Conservation (phyloP, 2,888 invertebrate species). For the Exephanes ischioxanthus region DNA sequence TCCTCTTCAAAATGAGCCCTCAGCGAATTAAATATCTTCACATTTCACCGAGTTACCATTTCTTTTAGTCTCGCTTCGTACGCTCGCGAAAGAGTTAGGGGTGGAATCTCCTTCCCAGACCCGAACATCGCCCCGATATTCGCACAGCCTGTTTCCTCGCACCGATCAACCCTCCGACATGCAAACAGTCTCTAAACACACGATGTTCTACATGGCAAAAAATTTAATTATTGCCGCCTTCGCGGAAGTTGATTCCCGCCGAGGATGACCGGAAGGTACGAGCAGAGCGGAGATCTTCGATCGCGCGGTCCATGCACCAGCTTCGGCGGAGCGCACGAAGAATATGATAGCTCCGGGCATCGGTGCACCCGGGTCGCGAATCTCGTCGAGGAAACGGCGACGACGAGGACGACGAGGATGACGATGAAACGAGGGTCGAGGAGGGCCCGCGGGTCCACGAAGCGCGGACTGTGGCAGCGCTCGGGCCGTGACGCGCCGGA, state of each 20-base stretch:
- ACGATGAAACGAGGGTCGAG: slow-evolving; percentile 22
- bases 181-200: no score
- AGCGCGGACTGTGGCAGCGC: slow-evolving; percentile 21
- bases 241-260: slow-evolving; percentile 2
- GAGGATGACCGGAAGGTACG: slow-evolving; percentile 11
- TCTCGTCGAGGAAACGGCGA: slow-evolving; percentile 14
- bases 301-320: slow-evolving; percentile 12
- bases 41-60: neutral
- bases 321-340: slow-evolving; percentile 3
- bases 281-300: neutral
- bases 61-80: neutral
- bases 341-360: slow-evolving; percentile 2
- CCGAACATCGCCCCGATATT: neutral
- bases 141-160: no score
- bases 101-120: neutral
- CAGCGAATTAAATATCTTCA: neutral
- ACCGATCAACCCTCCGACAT: no score
- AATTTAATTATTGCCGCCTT: neutral
- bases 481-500: slow-evolving; percentile 47
- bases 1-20: no score
- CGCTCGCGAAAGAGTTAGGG: neutral
- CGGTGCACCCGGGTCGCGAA: slow-evolving; percentile 16
- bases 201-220: neutral
- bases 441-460: slow-evolving; percentile 7
- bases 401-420: slow-evolving; percentile 12